These are phyloP conservation scores for Connochaetes taurinus DNA, from an alignment of 2,113 vertebrate genomes.

Conservation along the genomic window DNA sequence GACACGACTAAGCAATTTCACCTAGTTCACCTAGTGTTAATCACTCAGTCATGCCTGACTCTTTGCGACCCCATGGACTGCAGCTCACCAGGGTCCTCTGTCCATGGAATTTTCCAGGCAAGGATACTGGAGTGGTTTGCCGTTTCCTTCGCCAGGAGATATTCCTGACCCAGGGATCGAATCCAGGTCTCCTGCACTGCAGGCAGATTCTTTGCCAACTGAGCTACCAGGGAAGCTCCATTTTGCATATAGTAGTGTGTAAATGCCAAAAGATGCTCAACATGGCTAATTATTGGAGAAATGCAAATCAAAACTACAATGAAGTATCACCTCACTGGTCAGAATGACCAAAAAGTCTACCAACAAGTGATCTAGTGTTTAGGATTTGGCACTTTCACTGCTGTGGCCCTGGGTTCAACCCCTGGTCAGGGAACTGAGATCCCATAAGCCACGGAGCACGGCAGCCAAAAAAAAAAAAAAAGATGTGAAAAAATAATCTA, in stretches of 20 bases:
- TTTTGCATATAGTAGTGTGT: neutral
- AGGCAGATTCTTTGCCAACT: neutral
- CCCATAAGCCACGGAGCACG: accelerated
- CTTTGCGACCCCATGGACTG: neutral
- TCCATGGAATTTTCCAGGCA: neutral
- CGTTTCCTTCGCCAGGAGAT: neutral
- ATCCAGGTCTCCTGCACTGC: neutral
- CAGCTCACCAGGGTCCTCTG: neutral
- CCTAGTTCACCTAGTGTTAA: neutral
- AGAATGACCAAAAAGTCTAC: neutral
- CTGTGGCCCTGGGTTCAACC: neutral
- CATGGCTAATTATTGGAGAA: neutral
- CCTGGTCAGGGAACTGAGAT: neutral
- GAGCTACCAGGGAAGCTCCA: neutral
- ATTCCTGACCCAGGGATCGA: neutral
- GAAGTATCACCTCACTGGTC: neutral
- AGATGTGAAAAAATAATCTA: neutral
- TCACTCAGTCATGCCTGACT: neutral
- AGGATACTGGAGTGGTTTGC: neutral
- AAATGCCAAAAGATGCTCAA: neutral
- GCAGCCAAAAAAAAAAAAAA: neutral
- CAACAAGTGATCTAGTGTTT: neutral
- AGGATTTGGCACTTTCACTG: neutral
- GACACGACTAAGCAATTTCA: no score
- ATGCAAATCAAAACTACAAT: neutral